Evolutionary conservation across 2,797 vertebrate species (phyloP), one percentile per base, ranked within the genome.

Genomic region (Epinephelus coioides): DNA sequence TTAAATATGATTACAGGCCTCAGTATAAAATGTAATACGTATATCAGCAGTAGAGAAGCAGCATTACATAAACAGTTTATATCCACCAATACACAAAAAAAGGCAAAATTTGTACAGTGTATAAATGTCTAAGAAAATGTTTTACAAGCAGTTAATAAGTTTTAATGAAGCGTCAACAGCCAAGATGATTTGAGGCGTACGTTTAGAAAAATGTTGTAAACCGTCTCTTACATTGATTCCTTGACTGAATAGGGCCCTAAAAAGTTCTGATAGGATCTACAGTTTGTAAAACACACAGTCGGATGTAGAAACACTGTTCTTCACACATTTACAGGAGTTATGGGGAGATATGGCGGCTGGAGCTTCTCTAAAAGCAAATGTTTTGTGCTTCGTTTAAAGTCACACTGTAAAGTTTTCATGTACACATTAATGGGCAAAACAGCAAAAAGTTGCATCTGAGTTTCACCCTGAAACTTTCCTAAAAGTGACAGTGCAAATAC

Each of bases 1-100:
- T 94, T 94, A 94, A 94, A 93, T 94, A 94, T 94, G 94, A 94
- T 92, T 91, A 93, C 94, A 94, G 94, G 94, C 92, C 92, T 92
- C 76, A 2, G 89, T 92, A 92, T 81, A 95, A 93, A 93, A 93
- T 83, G 76, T 85, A 71, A 89, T 76, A 88, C 70, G 72, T 82
- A 68, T 56, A 91, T 83, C 85, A 87, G 87, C 88, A 84, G 81
- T 87, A 79, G 63, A 91, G 86, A 90, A 92, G 92, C 92, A 93
- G 93, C 91, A 86, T 86, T 79, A 85, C 87, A 84, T 72, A 72
- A 47, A 86, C 71, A 79, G 79, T 86, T 7, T 34, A 83, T 82
- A 85, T 77, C 72, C 73, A 90, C 81, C 68, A 47, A 75, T 66
- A 86, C 84, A 83, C 84, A 84, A 90, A 86, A 27, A 87, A 91